Conservation (phyloP, 2,797 vertebrate species). For the Fringilla coelebs region DNA sequence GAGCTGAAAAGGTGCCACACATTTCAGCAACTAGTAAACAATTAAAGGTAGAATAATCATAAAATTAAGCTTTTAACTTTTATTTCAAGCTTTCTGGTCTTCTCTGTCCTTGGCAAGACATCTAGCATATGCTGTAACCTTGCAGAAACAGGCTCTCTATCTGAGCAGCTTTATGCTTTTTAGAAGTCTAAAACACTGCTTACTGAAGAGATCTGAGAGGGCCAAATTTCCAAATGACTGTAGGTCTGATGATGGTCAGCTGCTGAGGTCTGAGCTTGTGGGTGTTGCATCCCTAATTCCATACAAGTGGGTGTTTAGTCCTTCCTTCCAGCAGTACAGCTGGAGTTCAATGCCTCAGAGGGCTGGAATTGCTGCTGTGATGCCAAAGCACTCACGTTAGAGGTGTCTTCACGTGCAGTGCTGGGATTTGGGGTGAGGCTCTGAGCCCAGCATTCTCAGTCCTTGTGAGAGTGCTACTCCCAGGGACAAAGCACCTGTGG, state of each 20-base stretch:
- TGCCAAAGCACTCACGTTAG: not conserved
- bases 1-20: not conserved
- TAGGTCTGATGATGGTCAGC: not conserved
- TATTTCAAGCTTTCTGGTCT: not conserved
- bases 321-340: not conserved
- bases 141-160: not conserved
- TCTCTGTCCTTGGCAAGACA: not conserved
- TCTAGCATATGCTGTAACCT: not conserved
- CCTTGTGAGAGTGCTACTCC: not conserved
- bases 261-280: not conserved
- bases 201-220: not conserved
- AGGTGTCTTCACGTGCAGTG: fast-evolving
- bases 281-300: not conserved
- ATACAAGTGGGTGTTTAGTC: not conserved
- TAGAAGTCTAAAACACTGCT: not conserved
- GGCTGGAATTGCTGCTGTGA: not conserved
- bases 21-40: not conserved
- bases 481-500: not conserved
- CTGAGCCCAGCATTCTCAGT: not conserved
- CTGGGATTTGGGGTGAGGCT: not conserved
- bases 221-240: fast-evolving
- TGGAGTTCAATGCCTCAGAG: not conserved
- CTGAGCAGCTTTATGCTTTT: not conserved
- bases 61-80: not conserved
- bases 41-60: not conserved